Evolutionary conservation across 2,888 invertebrate genomes (phyloP).

Genomic region (Linnaemya vulpina): DNA sequence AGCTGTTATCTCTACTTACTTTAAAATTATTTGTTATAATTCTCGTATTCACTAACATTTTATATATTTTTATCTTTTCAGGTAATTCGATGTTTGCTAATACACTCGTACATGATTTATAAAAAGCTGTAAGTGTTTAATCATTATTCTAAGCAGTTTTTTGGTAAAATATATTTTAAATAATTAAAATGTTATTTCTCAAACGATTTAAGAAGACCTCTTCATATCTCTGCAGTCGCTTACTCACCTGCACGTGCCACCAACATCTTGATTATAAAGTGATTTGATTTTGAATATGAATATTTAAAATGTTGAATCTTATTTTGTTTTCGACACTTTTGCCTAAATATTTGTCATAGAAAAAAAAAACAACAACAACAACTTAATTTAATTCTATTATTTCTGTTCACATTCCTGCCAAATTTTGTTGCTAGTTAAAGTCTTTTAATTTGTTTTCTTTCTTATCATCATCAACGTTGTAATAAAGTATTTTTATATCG

Average conservation of each 20-base stretch:
- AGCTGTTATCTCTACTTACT: too few species aligned
- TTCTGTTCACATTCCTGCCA: not conserved
- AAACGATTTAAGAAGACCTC: not conserved
- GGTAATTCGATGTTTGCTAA: slow-evolving; percentile 19
- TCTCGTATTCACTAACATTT: not conserved
- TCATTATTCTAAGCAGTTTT: not conserved
- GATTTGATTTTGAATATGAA: not conserved
- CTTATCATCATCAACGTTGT: not conserved
- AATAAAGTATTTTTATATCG: not conserved
- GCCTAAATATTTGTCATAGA: not conserved
- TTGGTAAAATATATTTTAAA: not conserved
- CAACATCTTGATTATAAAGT: not conserved
- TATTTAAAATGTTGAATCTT: not conserved
- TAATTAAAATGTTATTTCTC: not conserved
- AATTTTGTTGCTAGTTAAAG: not conserved
- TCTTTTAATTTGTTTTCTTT: not conserved
- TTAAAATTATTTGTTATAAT: too few species aligned
- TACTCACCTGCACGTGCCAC: not conserved
- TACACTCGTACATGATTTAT: too few species aligned
- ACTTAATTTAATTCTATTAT: slow-evolving; percentile 6
- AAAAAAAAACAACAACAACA: not conserved
- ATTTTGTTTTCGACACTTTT: slow-evolving; percentile 24
- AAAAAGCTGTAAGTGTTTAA: slow-evolving; percentile 2
- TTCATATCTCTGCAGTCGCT: not conserved
- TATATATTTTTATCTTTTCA: not conserved